Percentiles rank a stretch among this genome's conserved stretches.
These are phyloP conservation scores for Scotopteryx bipunctaria DNA, from an alignment of 2,888 invertebrate genomes.

Conservation along the genomic window DNA sequence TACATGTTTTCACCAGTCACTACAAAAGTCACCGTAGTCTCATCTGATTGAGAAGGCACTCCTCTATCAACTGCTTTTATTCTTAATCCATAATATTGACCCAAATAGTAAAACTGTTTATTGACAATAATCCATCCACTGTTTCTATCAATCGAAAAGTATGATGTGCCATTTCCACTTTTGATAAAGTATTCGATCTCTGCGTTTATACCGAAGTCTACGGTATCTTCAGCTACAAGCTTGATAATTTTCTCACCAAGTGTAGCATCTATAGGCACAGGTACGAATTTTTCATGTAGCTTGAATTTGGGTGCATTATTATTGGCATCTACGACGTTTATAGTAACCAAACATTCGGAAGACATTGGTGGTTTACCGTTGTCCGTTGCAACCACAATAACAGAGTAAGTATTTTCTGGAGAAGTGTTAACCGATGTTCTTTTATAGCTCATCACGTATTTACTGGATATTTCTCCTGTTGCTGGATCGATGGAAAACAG, in stretches of 20 bases:
- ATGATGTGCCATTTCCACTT: slow-evolving; percentile 90
- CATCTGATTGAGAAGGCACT: slow-evolving; percentile 92
- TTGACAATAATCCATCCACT: slow-evolving; percentile 92
- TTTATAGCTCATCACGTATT: slow-evolving; percentile 91
- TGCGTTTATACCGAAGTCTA: slow-evolving; percentile 94
- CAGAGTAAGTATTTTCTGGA: slow-evolving; percentile 93
- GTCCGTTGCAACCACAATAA: slow-evolving; percentile 96
- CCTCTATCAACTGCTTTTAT: slow-evolving; percentile 93
- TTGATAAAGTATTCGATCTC: slow-evolving; percentile 91
- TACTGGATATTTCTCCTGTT: slow-evolving; percentile 96
- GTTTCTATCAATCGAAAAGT: slow-evolving; percentile 88
- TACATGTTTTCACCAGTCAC: slow-evolving; percentile 93
- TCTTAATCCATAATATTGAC: slow-evolving; percentile 86
- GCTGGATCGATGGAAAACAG: slow-evolving; percentile 96
- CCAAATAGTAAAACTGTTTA: slow-evolving; percentile 82
- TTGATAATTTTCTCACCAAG: slow-evolving; percentile 88
- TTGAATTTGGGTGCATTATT: slow-evolving; percentile 95
- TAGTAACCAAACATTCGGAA: slow-evolving; percentile 92
- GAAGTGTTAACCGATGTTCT: slow-evolving; percentile 91
- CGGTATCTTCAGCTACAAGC: slow-evolving; percentile 88
- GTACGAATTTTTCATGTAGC: slow-evolving; percentile 88
- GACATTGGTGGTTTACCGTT: slow-evolving; percentile 98
- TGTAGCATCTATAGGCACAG: slow-evolving; percentile 90
- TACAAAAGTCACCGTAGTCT: slow-evolving; percentile 88
- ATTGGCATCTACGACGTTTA: slow-evolving; percentile 96